These are phyloP conservation scores for Anarhynchus alexandrinus DNA, from an alignment of 2,113 vertebrate species.

Conservation along the genomic window DNA sequence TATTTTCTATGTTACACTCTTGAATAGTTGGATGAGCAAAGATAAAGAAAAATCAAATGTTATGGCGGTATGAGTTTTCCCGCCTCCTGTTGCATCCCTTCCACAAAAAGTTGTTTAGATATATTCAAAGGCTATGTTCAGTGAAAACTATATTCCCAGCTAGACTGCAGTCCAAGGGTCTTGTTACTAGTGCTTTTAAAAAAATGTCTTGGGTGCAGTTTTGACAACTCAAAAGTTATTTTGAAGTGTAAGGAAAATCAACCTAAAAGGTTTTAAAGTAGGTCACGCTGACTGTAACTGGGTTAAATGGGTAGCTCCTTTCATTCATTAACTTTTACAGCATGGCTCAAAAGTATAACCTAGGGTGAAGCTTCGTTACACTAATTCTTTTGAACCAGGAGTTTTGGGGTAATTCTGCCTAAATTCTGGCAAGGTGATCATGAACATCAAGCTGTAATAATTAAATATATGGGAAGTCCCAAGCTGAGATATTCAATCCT, in stretches of 20 bases:
- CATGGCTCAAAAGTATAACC: not conserved
- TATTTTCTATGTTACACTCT: not conserved
- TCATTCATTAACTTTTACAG: not conserved
- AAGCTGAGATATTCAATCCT: not conserved
- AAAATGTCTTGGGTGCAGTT: not conserved
- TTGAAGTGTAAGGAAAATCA: not conserved
- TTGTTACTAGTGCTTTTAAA: not conserved
- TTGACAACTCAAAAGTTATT: not conserved
- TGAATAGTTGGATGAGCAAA: not conserved
- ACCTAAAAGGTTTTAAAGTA: not conserved
- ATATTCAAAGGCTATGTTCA: not conserved
- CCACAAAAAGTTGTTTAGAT: not conserved
- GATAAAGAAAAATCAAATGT: not conserved
- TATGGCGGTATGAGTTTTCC: rapidly evolving
- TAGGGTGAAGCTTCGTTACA: not conserved
- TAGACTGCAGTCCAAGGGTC: not conserved
- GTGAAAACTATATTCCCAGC: not conserved
- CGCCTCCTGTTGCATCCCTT: not conserved
- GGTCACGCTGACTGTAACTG: not conserved
- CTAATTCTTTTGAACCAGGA: not conserved
- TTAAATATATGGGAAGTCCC: not conserved
- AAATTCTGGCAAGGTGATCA: not conserved
- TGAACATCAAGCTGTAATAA: not conserved
- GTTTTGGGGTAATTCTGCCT: not conserved
- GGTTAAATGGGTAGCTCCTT: not conserved